Evolutionary conservation across 2,113 vertebrate genomes (phyloP).

Genomic region (Chloropsis cyanopogon): DNA sequence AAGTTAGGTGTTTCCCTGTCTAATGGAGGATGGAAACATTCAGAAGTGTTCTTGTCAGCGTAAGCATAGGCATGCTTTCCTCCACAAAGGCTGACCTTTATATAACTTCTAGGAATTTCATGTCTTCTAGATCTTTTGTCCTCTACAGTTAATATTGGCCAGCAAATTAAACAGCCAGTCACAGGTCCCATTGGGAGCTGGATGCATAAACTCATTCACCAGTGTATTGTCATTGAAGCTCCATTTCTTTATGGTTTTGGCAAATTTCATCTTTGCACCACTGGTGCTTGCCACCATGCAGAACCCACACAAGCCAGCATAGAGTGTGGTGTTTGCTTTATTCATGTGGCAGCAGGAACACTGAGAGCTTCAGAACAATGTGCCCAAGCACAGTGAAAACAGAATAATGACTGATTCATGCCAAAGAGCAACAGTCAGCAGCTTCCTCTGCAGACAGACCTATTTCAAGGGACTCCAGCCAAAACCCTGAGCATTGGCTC

Average conservation of each 20-base stretch:
- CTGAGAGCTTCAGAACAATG: not conserved
- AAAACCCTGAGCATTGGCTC: not conserved
- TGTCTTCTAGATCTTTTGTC: not conserved
- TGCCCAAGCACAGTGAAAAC: not conserved
- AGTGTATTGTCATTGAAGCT: not conserved
- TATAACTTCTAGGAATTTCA: not conserved
- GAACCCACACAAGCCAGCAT: not conserved
- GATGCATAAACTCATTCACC: not conserved
- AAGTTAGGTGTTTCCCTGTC: not conserved
- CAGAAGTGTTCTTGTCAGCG: not conserved
- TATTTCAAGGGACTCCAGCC: not conserved
- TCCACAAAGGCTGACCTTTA: not conserved
- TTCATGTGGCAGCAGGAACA: not conserved
- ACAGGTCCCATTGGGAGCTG: not conserved
- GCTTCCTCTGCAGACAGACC: not conserved
- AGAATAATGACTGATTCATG: not conserved
- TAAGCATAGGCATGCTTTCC: not conserved
- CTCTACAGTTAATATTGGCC: not conserved
- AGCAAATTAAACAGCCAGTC: not conserved
- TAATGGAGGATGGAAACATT: not conserved
- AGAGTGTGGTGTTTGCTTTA: rapidly evolving
- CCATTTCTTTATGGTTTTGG: not conserved
- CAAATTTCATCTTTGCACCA: not conserved
- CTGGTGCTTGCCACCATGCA: not conserved
- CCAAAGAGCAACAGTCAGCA: not conserved